Base-by-base conservation (phyloP, 2,888 invertebrate genomes). In the Nemurella pictetii region DNA sequence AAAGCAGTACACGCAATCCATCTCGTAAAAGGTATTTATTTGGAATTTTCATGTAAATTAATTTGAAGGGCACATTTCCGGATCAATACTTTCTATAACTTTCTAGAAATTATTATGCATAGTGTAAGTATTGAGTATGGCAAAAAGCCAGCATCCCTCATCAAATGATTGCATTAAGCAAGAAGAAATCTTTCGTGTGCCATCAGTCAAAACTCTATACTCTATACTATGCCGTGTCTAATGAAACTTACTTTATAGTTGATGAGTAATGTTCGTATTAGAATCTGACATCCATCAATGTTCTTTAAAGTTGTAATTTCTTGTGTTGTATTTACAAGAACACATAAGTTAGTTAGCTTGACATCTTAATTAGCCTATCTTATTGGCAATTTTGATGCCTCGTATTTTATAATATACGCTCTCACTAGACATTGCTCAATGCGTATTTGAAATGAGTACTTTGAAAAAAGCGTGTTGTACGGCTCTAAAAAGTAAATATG, bases 231-330 rank as follows among this genome's bases (percentile, higher is more conserved):
- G n/a, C 78, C 78, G 28, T 15, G 78, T 78, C 78, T 78, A 28
- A 78, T 28, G 30, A n/a, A 28, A 78, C 28, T 2, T 9, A 36
- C 15, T 9, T 36, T 9, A 36, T 36, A 36, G n/a, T n/a, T 30
- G 78, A 78, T 30, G 78, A 78, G 28, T 30, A 28, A 78, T 78
- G 78, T 30, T 27, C 29, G 30, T n/a, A 78, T 78, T 29, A 20
- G 9, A 78, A 78, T 78, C 78, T 30, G 78, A 78, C 78, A 78
- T 78, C 28, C 78, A 78, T 78, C 78, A 78, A 78, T 78, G 78
- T 78, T 20, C 55, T 9, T 12, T 20, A 12, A 12, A 12, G 28
- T 78, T 78, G 30, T 78, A 29, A 29, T 28, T 29, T 78, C 9
- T 29, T 28, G 78, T 5, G 30, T 29, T n/a, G 78, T n/a, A 78